Evolutionary conservation across 2,888 invertebrate genomes (phyloP).

Genomic region (Sclerodermus sp.): DNA sequence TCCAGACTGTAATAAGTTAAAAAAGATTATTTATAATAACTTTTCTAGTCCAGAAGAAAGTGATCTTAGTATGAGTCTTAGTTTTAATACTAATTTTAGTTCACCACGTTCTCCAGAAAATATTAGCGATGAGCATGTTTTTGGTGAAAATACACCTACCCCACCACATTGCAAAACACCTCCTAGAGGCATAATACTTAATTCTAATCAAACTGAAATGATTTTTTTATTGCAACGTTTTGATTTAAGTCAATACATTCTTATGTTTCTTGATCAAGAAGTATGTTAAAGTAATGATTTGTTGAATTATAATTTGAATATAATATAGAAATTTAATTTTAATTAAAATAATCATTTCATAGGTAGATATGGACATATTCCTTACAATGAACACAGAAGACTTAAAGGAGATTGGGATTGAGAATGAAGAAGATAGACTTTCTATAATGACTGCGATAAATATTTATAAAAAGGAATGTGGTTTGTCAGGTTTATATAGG

Average conservation of each 20-base stretch:
- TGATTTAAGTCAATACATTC: slow-evolving; percentile 35
- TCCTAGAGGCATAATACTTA: slow-evolving; percentile 40
- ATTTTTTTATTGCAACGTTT: slow-evolving; percentile 38
- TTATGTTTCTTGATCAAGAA: slow-evolving; percentile 49
- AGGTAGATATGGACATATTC: slow-evolving; percentile 52
- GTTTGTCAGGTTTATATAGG: slow-evolving; percentile 1
- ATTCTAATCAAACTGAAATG: slow-evolving; percentile 37
- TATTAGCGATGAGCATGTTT: slow-evolving; percentile 42
- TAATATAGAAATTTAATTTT: neutral
- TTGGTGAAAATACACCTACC: slow-evolving; percentile 44
- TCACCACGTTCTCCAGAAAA: slow-evolving; percentile 39
- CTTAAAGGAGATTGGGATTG: slow-evolving; percentile 48
- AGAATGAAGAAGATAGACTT: slow-evolving; percentile 37
- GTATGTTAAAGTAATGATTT: too few relatives aligned
- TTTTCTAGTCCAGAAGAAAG: neutral
- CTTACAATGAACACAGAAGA: slow-evolving; percentile 43
- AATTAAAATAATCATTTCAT: slow-evolving; percentile 12
- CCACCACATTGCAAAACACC: slow-evolving; percentile 45
- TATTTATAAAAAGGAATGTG: slow-evolving; percentile 25
- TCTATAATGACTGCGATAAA: slow-evolving; percentile 33
- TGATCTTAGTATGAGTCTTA: slow-evolving; percentile 31
- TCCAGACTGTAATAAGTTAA: too few relatives aligned
- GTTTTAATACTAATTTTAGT: slow-evolving; percentile 42
- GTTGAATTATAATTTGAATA: too few relatives aligned
- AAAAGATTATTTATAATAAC: too few relatives aligned